Base-by-base conservation (phyloP, 2,888 invertebrate species). In the Bhutanitis thaidina region DNA sequence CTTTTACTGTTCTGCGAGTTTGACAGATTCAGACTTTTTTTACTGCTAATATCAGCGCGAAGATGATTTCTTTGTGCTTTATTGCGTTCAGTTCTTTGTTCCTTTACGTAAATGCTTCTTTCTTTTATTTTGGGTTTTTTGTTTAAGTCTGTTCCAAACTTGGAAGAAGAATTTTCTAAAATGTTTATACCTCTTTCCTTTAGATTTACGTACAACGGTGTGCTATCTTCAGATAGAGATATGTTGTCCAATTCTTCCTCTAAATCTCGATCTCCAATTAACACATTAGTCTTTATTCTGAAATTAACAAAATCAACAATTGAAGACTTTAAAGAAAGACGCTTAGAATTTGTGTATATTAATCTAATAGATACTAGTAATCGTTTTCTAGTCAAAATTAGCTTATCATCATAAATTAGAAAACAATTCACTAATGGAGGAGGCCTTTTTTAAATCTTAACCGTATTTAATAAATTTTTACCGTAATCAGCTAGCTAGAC, bases 181-280 rank as follows among this genome's bases (percentile, higher is more conserved):
- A 1, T 4, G 3, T 43, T 46, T 13, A 20, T 20, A 20, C 44
- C 3, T 54, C 53, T 36, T 61, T 57, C 14, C 47, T 52, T 12
- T 62, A 77, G 50, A 60, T 79, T 78, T 5, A 62, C 67, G 51
- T 79, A 79, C 38, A 71, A 54, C 14, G 73, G 71, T 45, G 57
- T 55, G 35, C 62, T 59, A 16, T 66, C 67, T 41, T 67, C 66
- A 7, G 58, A 57, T 45, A 57, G 52, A 48, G 49, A 56, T 64
- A n/a, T 34, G 12, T n/a, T 5, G 1, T 41, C 41, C 15, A 13
- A 10, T 30, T 27, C 41, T 53, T 49, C 55, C 47, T n/a, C 38
- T 44, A 4, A 14, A 9, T 43, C 53, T 27, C 53, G 52, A 53
- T 50, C 47, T 25, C 49, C 38, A 40, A 58, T 43, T 20, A 49